Base-by-base conservation (phyloP, 2,113 vertebrate genomes). In the Channa maculata region DNA sequence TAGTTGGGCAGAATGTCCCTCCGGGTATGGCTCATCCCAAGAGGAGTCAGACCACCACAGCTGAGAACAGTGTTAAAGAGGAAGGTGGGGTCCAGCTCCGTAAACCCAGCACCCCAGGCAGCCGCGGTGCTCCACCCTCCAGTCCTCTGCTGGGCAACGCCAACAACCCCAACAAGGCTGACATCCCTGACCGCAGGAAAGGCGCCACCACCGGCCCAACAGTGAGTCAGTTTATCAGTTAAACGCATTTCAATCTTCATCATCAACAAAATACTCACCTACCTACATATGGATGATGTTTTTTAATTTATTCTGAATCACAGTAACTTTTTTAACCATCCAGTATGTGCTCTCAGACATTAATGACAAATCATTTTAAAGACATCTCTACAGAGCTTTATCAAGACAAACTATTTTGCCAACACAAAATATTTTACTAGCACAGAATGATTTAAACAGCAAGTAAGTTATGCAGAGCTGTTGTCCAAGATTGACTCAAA, bases 121-220 rank as follows among this genome's bases (percentile, higher is more conserved):
- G 95, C 86, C 95, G 95, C 41, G 91, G 94, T 13, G 94, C 95
- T n/a, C 96, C 96, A 8, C 95, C 97, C 58, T 90, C 96, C 49
- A 98, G 97, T 86, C 97, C 98, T 3, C 94, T 98, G 93, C 95
- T 98, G 76, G 98, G 98, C 79, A 99, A 95, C 45, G 97, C 98
- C 77, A 96, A 94, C 92, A 99, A 99, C 86, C 97, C 98, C 82
- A 99, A 99, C 90, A 99, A 99, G 91, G 96, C 98, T 0, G 98
- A 99, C 92, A 98, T 99, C 91, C 98, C 97, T 1, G 97, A 99
- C 53, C 96, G 96, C 82, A 97, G 97, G 93, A 97, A 96, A 88
- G 95, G 95, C 77, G 95, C 94, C 1, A 92, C 95, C 0, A 93
- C 95, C 64, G 93, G 93, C 39, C 95, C 97, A n/a, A 96, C 92